Evolutionary conservation across 1,140 invertebrate genomes (phyloP), one percentile per base, ranked within the genome.

Genomic region (Steinernema khuongi): DNA sequence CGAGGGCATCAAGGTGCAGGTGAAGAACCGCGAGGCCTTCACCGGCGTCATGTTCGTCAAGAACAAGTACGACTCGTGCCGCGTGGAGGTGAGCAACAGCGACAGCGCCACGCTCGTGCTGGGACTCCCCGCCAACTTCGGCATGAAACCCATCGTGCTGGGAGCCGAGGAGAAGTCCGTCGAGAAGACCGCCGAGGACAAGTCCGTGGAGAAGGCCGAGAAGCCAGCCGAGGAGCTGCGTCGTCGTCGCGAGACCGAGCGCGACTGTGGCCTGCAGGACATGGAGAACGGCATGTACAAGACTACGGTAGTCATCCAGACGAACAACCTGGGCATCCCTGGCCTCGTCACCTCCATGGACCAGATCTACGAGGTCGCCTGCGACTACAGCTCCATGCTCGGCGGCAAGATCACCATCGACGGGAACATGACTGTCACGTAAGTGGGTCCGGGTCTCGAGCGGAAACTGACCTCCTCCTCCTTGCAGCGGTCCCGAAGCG

Each of bases 321-420:
- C 83, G 11, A 84, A 84, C 74, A 84, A 84, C 71, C 75, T 84
- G 22, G 83, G 83, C 22, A 84, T 84, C 73, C 84, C 83, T 33
- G 83, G 83, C 41, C 79, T 84, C 26, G 83, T 84, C 31, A 84
- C 83, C 32, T 84, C 83, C 2, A 84, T 85, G 84, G 83, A 84
- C 74, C 82, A 85, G 69, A 82, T 84, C 22, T 84, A 84, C 73
- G 82, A 84, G 66, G 76, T 80, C 29, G 74, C 71, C 14, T 81
- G 79, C 68, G 82, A 83, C 67, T 83, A 83, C 67, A 75, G 72
- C 18, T 68, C 44, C 28, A 85, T 83, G 83, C 70, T 85, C 19
- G 82, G 83, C 31, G 83, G 83, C 31, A 83, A 82, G 71, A 75
- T 83, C 60, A 73, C 74, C 32, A 75, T 84, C 4, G 82, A 80